Conservation (phyloP, 2,888 invertebrate genomes). For the Tanypteryx hageni region DNA sequence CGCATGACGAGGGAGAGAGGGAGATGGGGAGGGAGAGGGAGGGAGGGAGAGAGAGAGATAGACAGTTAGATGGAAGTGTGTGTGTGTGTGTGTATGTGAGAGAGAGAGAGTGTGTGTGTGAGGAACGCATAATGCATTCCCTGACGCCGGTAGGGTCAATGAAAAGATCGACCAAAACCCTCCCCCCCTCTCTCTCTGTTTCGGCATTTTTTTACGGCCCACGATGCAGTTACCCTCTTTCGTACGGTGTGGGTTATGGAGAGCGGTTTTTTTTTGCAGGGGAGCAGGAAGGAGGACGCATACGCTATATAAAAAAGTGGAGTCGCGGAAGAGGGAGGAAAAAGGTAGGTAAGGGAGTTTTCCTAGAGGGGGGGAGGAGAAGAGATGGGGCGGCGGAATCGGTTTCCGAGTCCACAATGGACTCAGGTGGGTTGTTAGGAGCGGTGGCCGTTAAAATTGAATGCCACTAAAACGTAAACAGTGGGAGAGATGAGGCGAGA, state of each 20-base stretch:
- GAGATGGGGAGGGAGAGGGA: no score
- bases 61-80: no score
- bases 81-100: no score
- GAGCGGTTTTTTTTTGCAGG: no score
- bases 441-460: slow-evolving; percentile 46
- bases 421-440: slow-evolving; percentile 51
- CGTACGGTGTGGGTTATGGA: no score
- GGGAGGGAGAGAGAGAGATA: no score
- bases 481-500: not conserved
- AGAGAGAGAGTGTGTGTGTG: no score
- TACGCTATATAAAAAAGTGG: not conserved
- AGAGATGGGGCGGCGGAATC: slow-evolving; percentile 22
- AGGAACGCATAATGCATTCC: not conserved
- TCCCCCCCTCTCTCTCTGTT: not conserved
- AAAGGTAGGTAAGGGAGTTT: not conserved
- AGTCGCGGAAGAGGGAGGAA: not conserved
- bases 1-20: no score
- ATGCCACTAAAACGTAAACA: slow-evolving; percentile 62
- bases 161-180: not conserved
- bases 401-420: slow-evolving; percentile 53
- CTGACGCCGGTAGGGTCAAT: slow-evolving; percentile 15
- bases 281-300: no score
- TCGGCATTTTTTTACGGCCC: slow-evolving; percentile 1
- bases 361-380: not conserved
- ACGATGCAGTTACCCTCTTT: not conserved